These are phyloP conservation scores for Coregonus clupeaformis DNA, from an alignment of 2,113 vertebrate species.

Conservation along the genomic window DNA sequence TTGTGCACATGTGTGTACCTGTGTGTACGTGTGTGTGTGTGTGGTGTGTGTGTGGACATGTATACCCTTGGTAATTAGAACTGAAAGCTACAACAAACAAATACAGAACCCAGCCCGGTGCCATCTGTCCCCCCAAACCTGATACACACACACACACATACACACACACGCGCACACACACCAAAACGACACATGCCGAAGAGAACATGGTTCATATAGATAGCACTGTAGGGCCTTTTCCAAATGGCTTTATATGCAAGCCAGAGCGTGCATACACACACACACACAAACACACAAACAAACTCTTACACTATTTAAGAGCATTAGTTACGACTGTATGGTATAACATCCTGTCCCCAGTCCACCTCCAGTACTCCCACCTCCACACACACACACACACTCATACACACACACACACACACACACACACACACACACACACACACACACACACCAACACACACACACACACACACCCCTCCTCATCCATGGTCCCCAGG, in stretches of 20 bases:
- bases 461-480: conserved; percentile 1
- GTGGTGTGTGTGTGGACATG: conserved; percentile 11
- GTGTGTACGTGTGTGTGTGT: conserved; percentile 9
- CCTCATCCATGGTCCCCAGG: conserved; percentile 57
- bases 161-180: conserved; percentile 14
- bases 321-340: conserved; percentile 50
- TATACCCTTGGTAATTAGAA: conserved; percentile 39
- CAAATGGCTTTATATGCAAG: not conserved
- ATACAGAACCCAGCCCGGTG: conserved; percentile 32
- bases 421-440: conserved; percentile 2
- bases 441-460: not conserved
- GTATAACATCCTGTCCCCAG: conserved; percentile 37
- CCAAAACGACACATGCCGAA: not conserved
- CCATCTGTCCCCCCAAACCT: conserved; percentile 62
- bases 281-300: not conserved
- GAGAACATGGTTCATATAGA: not conserved
- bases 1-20: not conserved
- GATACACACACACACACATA: conserved; percentile 44
- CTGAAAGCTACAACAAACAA: conserved; percentile 30
- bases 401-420: not conserved
- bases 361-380: conserved; percentile 13
- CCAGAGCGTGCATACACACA: not conserved
- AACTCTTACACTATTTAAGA: conserved; percentile 28
- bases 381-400: conserved; percentile 4
- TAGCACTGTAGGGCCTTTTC: not conserved